These are phyloP conservation scores for Xylota sylvarum DNA, from an alignment of 2,888 invertebrate species.

Conservation along the genomic window DNA sequence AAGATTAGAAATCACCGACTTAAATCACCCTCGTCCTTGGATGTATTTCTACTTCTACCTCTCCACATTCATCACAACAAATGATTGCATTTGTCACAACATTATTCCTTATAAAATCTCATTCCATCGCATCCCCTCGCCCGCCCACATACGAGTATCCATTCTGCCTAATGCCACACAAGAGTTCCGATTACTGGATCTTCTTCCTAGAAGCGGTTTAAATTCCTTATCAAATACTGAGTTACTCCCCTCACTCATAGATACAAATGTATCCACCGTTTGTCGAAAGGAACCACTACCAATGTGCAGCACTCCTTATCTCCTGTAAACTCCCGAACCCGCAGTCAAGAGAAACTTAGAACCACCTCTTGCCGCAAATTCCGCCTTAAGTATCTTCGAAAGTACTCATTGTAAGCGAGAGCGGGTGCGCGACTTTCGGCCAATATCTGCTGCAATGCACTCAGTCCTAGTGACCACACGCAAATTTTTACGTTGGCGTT, in stretches of 20 bases:
- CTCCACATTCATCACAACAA: neutral
- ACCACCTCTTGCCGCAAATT: slow-evolving; percentile 63
- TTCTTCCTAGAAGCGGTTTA: slow-evolving; percentile 71
- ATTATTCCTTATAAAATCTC: neutral
- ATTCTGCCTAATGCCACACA: slow-evolving; percentile 61
- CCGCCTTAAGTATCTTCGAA: slow-evolving; percentile 57
- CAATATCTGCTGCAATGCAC: slow-evolving; percentile 52
- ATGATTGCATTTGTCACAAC: neutral
- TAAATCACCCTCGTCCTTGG: too few relatives aligned
- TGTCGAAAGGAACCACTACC: slow-evolving; percentile 59
- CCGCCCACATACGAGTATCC: neutral
- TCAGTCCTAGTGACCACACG: slow-evolving; percentile 67
- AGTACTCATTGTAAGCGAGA: slow-evolving; percentile 55
- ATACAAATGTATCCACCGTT: slow-evolving; percentile 50
- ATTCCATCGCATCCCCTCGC: neutral
- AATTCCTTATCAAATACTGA: slow-evolving; percentile 64
- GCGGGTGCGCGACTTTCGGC: slow-evolving; percentile 35
- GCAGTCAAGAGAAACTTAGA: slow-evolving; percentile 31
- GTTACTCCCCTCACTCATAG: slow-evolving; percentile 44
- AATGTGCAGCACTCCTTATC: slow-evolving; percentile 61
- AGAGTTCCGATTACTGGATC: slow-evolving; percentile 56
- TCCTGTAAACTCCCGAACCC: slow-evolving; percentile 53
- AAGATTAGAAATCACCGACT: too few relatives aligned
- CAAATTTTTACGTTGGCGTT: slow-evolving; percentile 75
- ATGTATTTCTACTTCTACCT: neutral